These are phyloP conservation scores for Habropoda laboriosa DNA, from an alignment of 1,140 invertebrate species.

Conservation along the genomic window DNA sequence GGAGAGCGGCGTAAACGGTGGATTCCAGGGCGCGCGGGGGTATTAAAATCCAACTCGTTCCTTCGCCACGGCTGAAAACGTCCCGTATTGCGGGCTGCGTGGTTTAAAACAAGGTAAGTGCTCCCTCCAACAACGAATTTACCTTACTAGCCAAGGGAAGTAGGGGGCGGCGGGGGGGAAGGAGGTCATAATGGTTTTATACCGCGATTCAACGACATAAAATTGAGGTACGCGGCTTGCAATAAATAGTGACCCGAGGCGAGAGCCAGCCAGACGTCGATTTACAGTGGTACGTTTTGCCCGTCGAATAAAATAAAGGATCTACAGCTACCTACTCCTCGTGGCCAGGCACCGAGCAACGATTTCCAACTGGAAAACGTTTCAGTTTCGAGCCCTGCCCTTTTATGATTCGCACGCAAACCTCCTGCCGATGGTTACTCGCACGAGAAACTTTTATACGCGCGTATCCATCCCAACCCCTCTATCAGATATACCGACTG, in stretches of 20 bases:
- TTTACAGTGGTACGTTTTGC: neutral
- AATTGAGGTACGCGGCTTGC: slow-evolving; percentile 14
- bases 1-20: neutral
- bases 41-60: slow-evolving; percentile 8
- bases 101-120: slow-evolving; percentile 7
- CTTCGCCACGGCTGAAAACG: neutral
- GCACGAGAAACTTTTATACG: slow-evolving; percentile 11
- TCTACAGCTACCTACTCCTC: neutral
- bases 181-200: neutral
- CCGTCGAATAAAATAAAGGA: slow-evolving; percentile 26
- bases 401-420: neutral
- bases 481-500: neutral
- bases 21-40: neutral
- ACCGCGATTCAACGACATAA: slow-evolving; percentile 18
- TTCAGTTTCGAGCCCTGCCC: slow-evolving; percentile 3
- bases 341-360: neutral
- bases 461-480: neutral
- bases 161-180: neutral
- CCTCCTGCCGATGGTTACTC: neutral
- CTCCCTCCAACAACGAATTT: neutral
- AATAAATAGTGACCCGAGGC: slow-evolving; percentile 29
- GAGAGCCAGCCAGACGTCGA: slow-evolving; percentile 2
- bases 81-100: neutral
- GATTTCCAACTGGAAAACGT: neutral
- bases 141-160: neutral